Base-by-base conservation (phyloP, 2,797 vertebrate genomes). In the Neostethus bicornis region DNA sequence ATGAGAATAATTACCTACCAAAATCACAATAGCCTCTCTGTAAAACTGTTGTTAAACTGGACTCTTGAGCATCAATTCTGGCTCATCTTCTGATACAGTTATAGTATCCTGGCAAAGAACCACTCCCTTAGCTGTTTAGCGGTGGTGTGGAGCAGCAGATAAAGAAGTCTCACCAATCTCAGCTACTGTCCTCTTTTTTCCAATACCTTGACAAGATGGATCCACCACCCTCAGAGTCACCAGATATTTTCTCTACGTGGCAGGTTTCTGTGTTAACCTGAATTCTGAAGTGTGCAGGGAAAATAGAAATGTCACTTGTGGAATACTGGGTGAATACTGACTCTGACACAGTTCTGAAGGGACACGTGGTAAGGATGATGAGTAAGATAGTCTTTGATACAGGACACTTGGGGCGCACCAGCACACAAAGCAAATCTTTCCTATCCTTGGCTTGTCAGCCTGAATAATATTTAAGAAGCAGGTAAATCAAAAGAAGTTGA, bases 341-440 rank as follows among this genome's bases (percentile, higher is more conserved):
- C 38, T 39, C 10, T 20, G 17, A 39, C 38, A 25, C 31, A 32
- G 41, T 55, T 45, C n/a, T 24, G 20, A 13, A 45, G 42, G 12
- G 12, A 26, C 16, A 41, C 42, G 13, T 20, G 17, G 38, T 12
- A 14, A 14, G 41, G 39, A 54, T 38, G 34, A 54, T 51, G 24
- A n/a, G 14, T 37, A 43, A 37, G 20, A 31, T 19, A 20, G 53
- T 56, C 32, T 43, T 35, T 54, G 31, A 37, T 45, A 31, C 31
- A 55, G 20, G 31, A 35, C 11, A 19, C 14, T 42, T 24, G 32
- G 16, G 23, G 34, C 3, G 13, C 20, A 39, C 17, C 39, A 43
- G 11, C 32, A 14, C 21, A 24, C 7, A 43, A 8, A 3, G 9
- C 46, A 21, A 45, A 21, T 24, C 38, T 28, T 24, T 20, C 28